Evolutionary conservation across 2,888 invertebrate species (phyloP).

Genomic region (Macrophya alboannulata): DNA sequence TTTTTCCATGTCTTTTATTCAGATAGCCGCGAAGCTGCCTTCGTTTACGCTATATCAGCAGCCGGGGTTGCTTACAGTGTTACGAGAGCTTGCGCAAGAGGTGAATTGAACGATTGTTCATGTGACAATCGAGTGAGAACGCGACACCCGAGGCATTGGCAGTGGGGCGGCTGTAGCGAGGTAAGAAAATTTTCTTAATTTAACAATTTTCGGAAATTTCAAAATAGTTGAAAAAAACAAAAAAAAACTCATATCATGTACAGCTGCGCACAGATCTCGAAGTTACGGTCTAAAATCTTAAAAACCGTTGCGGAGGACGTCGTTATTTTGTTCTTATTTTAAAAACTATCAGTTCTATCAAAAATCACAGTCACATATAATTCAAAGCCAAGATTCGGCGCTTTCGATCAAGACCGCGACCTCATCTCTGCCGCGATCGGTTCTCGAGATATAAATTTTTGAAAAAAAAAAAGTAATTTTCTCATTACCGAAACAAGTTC

Average conservation of each 20-base stretch:
- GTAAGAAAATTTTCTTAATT: slow-evolving; percentile 77
- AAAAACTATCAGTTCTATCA: neutral
- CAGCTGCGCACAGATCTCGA: neutral
- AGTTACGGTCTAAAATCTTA: neutral
- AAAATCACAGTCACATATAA: neutral
- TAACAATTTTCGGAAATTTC: slow-evolving; percentile 4
- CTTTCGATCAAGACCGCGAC: neutral
- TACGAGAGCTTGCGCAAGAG: slow-evolving; percentile 92
- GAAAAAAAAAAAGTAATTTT: neutral
- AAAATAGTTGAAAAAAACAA: too few species aligned
- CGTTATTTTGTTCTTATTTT: neutral
- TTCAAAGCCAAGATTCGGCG: neutral
- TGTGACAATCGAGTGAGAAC: slow-evolving; percentile 91
- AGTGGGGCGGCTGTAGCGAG: slow-evolving; percentile 98
- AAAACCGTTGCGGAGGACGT: slow-evolving; percentile 30
- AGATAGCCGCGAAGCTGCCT: slow-evolving; percentile 96
- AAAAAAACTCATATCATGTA: neutral
- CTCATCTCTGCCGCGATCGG: neutral
- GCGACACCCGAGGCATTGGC: slow-evolving; percentile 89
- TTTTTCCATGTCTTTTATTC: neutral
- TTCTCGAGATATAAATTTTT: slow-evolving; percentile 24
- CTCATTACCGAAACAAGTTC: neutral
- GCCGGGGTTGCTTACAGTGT: slow-evolving; percentile 95
- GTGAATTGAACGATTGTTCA: slow-evolving; percentile 93
- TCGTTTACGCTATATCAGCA: slow-evolving; percentile 93